phyloP scores from a whole-genome alignment of 2,888 invertebrate genomes.

The Hermaeophaga mercurialis region DNA sequence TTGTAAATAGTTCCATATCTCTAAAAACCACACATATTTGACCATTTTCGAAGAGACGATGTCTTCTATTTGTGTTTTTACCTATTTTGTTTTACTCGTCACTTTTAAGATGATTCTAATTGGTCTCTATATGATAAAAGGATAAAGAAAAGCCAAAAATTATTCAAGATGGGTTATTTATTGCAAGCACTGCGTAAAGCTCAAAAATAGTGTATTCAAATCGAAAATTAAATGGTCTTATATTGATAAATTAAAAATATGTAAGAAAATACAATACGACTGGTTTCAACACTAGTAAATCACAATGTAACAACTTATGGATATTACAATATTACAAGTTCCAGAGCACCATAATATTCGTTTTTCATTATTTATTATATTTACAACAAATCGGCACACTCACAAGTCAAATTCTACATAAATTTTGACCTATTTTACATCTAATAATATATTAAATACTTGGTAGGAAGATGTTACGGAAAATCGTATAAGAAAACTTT shows the following conservation, averaged over 20 bases:
- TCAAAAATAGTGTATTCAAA: constrained; percentile 52
- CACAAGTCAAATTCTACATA: constrained; percentile 34
- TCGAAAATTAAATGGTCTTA: constrained; percentile 47
- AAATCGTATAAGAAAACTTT: constrained; percentile 35
- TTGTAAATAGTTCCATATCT: too few species aligned
- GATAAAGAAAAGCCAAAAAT: not conserved
- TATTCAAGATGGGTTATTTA: constrained; percentile 43
- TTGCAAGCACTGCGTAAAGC: constrained; percentile 57
- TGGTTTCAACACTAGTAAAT: constrained; percentile 53
- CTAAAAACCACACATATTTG: too few species aligned
- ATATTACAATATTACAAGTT: constrained; percentile 46
- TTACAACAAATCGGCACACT: constrained; percentile 40
- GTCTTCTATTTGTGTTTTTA: too few species aligned
- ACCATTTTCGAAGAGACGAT: too few species aligned
- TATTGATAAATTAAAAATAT: constrained; percentile 46
- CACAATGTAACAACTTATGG: constrained; percentile 55
- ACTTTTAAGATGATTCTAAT: too few species aligned
- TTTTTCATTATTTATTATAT: constrained; percentile 46
- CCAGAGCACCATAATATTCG: constrained; percentile 58
- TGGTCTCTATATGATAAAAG: too few species aligned
- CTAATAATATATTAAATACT: constrained; percentile 55
- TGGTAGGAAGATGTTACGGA: constrained; percentile 58
- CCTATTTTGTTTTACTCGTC: too few species aligned
- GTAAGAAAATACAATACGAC: constrained; percentile 48
- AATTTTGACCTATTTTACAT: constrained; percentile 49